Conservation (phyloP, 2,888 invertebrate genomes). For the Eubasilissa splendida region DNA sequence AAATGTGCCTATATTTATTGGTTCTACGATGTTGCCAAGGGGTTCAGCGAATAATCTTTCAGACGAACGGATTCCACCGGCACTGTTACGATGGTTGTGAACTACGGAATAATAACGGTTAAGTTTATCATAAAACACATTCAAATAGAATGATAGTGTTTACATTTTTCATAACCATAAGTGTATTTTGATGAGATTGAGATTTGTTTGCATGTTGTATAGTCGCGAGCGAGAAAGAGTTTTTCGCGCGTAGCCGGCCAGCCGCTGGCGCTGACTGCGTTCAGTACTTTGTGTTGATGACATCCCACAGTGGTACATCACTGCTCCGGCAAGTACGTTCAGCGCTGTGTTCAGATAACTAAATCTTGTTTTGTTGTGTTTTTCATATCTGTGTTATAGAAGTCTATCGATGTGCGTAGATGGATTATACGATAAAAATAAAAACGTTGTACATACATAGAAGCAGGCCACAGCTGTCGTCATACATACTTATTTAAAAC, state of each 20-base stretch:
- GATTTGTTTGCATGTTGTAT: not conserved
- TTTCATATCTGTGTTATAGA: too few relatives aligned
- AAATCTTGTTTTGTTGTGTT: too few relatives aligned
- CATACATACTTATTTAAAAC: not conserved
- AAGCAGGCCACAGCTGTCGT: not conserved
- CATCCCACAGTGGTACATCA: too few relatives aligned
- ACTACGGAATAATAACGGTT: constrained; percentile 3
- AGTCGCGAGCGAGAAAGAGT: too few relatives aligned
- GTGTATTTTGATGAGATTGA: constrained; percentile 6
- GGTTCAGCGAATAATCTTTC: constrained; percentile 7
- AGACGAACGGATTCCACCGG: not conserved
- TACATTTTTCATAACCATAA: constrained; percentile 3
- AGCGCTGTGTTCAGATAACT: too few relatives aligned
- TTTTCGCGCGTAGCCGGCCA: too few relatives aligned
- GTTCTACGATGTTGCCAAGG: constrained; percentile 13
- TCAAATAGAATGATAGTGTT: constrained; percentile 17
- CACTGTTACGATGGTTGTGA: not conserved
- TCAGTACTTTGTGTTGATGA: too few relatives aligned
- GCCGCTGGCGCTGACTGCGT: too few relatives aligned
- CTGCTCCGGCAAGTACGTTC: too few relatives aligned
- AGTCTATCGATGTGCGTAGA: too few relatives aligned
- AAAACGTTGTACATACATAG: too few relatives aligned
- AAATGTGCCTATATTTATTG: constrained; percentile 1
- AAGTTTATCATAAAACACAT: constrained; percentile 18
- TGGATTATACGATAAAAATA: too few relatives aligned